Base-by-base conservation (phyloP, 2,888 invertebrate species). In the Campaea margaritaria region DNA sequence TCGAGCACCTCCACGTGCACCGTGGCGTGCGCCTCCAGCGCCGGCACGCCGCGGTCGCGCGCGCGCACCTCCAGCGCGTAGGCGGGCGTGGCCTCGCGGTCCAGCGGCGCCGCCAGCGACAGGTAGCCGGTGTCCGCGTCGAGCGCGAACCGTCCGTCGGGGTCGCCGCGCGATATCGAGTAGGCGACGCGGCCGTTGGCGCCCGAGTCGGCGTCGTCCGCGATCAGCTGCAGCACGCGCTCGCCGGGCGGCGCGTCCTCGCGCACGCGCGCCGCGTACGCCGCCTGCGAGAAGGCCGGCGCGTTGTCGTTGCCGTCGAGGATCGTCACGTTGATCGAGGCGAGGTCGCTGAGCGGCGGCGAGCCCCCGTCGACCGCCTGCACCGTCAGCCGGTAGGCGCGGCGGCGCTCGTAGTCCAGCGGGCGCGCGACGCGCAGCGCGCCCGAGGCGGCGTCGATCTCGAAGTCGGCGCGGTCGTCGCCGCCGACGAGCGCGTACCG, bases 291-390 rank as follows among this genome's bases (percentile, higher is more conserved):
- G 87, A 98, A 98, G 52, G 94, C 93, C 0, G 98, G 98, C 8
- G 95, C 94, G 84, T 98, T 98, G 85, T 98, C 98, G 82, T 98
- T 98, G 75, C 95, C 95, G 87, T 98, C 98, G 12, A 94, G 89
- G 14, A 98, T 94, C 8, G 97, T 96, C 67, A 99, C 95, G 84
- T 98, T 98, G 55, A 98, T 94, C 14, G 96, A 95, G 4, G 98
- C 97, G 67, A 97, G 95, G 84, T 97, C 97, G 81, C 96, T 97
- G 42, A 99, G 93, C 12, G 99, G 97, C 2, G 98, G 98, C 13
- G 94, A 93, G 8, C 98, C 98, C 0, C 97, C 96, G 85, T 99
- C 99, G 16, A 96, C 94, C 2, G 98, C 98, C 86, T 98, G 96
- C 65, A 98, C 96, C 0, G 97, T 97, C 53, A 99, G 92, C 72